A percentile compares a stretch with the other conserved stretches of the same genome.
phyloP scores from a whole-genome alignment of 2,113 vertebrate genomes.

The Candoia aspera region DNA sequence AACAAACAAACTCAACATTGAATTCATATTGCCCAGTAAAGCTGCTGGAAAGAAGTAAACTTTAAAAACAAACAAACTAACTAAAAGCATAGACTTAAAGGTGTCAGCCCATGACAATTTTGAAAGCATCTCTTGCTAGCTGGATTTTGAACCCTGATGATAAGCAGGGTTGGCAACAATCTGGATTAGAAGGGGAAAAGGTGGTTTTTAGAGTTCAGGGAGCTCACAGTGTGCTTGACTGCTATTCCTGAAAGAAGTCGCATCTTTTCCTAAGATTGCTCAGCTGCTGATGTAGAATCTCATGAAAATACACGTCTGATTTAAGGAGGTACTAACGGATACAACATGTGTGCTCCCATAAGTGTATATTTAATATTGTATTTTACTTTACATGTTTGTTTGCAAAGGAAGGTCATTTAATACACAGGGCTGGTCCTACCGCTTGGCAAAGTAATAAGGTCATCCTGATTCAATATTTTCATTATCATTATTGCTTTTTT shows the following conservation, averaged over 20 bases:
- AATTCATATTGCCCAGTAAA: not conserved
- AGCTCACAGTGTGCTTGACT: not conserved
- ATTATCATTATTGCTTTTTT: not conserved
- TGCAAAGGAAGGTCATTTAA: not conserved
- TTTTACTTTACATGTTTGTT: not conserved
- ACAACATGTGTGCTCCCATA: not conserved
- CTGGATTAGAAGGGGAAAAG: not conserved
- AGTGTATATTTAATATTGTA: not conserved
- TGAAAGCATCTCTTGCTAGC: not conserved
- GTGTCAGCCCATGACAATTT: not conserved
- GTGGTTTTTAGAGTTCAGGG: not conserved
- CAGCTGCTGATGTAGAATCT: not conserved
- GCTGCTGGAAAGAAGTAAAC: not conserved
- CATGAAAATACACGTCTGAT: not conserved
- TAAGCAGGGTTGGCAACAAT: not conserved
- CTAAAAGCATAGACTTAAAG: not conserved
- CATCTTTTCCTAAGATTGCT: not conserved
- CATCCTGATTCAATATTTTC: not conserved
- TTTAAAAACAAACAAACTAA: not conserved
- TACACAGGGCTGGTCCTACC: not conserved
- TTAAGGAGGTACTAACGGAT: not conserved
- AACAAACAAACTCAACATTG: not conserved
- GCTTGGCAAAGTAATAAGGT: not conserved
- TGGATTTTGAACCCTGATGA: not conserved
- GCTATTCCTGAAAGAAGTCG: not conserved